These are phyloP conservation scores for Lates japonicus DNA, from an alignment of 2,797 vertebrate species.

Conservation along the genomic window DNA sequence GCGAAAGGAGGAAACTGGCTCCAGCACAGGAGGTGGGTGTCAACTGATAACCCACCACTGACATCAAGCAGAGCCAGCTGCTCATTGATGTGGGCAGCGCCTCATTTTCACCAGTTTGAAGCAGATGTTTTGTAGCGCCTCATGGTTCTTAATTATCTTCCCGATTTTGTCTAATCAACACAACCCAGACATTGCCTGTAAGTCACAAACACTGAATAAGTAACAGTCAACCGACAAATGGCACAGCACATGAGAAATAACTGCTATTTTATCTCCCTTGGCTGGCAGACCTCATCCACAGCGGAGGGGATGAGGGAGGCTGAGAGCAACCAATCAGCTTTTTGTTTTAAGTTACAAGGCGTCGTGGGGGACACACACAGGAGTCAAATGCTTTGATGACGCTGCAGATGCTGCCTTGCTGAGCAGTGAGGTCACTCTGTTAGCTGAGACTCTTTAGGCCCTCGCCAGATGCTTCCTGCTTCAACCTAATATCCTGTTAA, in stretches of 20 bases:
- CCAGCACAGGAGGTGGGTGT: constrained; percentile 82
- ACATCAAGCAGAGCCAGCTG: constrained; percentile 81
- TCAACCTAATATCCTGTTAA: constrained; percentile 56
- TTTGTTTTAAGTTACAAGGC: constrained; percentile 73
- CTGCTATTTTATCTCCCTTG: constrained; percentile 80
- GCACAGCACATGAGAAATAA: constrained; percentile 82
- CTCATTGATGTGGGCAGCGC: constrained; percentile 88
- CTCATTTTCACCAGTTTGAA: constrained; percentile 87
- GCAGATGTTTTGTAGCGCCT: constrained; percentile 87
- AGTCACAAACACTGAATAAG: constrained; percentile 83
- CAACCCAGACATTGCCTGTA: constrained; percentile 85
- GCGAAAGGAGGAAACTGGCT: constrained; percentile 78
- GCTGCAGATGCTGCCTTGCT: constrained; percentile 72
- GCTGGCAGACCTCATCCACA: constrained; percentile 75
- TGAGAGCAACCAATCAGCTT: constrained; percentile 71
- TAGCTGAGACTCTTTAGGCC: constrained; percentile 45
- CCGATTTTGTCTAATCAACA: constrained; percentile 89
- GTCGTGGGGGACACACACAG: constrained; percentile 50
- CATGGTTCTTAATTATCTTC: constrained; percentile 89
- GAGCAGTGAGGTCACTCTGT: constrained; percentile 69
- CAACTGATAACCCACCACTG: constrained; percentile 83
- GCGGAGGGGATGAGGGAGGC: constrained; percentile 50
- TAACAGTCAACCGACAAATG: constrained; percentile 86
- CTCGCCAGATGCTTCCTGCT: constrained; percentile 51
- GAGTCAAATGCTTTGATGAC: constrained; percentile 74